A percentile compares a stretch with the other conserved stretches of the same genome.
phyloP scores from a whole-genome alignment of 2,888 invertebrate species.

The Elegia similella region DNA sequence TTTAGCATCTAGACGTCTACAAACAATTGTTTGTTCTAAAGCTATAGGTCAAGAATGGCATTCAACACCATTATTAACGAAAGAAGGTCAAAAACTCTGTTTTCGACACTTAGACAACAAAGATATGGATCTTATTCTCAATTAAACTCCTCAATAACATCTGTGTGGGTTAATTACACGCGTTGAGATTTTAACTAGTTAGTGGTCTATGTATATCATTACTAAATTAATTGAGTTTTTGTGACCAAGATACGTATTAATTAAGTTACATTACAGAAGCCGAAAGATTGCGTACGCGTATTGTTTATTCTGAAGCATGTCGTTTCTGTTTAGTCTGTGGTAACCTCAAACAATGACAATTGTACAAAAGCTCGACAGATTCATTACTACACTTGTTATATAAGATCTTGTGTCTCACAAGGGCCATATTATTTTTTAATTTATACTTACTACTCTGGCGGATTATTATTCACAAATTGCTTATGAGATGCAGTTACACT shows the following conservation, averaged over 20 bases:
- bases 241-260: conserved; percentile 26
- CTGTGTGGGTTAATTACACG: conserved; percentile 37
- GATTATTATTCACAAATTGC: background rate
- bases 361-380: conserved; percentile 13
- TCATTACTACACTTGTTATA: conserved; percentile 15
- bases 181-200: conserved; percentile 28
- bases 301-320: conserved; percentile 21
- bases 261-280: conserved; percentile 27
- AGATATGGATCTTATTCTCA: conserved; percentile 56
- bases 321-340: conserved; percentile 20
- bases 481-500: background rate
- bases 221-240: conserved; percentile 37
- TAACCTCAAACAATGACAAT: conserved; percentile 26
- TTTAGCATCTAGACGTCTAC: background rate
- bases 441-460: background rate
- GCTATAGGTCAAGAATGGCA: conserved; percentile 9
- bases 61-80: conserved; percentile 28
- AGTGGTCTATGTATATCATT: conserved; percentile 27
- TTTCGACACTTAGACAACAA: conserved; percentile 37
- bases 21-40: background rate
- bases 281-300: conserved; percentile 23
- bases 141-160: conserved; percentile 45
- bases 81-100: conserved; percentile 48
- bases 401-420: conserved; percentile 14
- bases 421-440: background rate